Conservation (phyloP, 1,140 invertebrate species). For the Zelostemma sp. region DNA sequence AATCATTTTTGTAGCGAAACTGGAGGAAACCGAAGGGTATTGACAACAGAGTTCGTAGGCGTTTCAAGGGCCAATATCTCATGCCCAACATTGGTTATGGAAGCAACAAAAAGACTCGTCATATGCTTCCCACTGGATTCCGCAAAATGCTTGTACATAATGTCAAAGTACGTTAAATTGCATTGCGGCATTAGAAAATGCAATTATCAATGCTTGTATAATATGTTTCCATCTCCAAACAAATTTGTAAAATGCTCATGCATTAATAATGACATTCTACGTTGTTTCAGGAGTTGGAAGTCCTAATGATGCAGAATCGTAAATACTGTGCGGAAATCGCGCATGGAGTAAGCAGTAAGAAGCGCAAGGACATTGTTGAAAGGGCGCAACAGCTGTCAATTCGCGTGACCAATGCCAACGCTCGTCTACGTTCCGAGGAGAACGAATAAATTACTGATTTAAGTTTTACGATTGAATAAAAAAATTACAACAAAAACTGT, state of each 20-base stretch:
- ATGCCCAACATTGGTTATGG: constrained; percentile 99
- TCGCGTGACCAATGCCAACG: constrained; percentile 95
- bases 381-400: constrained; percentile 96
- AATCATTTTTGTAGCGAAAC: constrained; percentile 78
- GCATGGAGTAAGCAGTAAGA: constrained; percentile 96
- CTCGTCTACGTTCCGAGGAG: constrained; percentile 96
- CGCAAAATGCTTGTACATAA: constrained; percentile 92
- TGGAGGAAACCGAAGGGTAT: constrained; percentile 98
- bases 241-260: too few species aligned
- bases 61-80: constrained; percentile 98
- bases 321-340: constrained; percentile 98
- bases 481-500: constrained; percentile 30
- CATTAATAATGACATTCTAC: too few species aligned
- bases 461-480: constrained; percentile 45
- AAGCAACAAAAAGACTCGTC: constrained; percentile 91
- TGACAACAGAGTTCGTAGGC: constrained; percentile 98
- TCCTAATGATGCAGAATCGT: constrained; percentile 98
- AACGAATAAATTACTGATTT: constrained; percentile 91
- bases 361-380: constrained; percentile 95
- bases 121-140: constrained; percentile 98
- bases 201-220: too few species aligned
- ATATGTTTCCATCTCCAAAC: too few species aligned
- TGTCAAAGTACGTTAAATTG: constrained; percentile 77
- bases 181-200: too few species aligned
- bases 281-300: constrained; percentile 92